Base-by-base conservation (phyloP, 2,888 invertebrate genomes). In the Plemyria rubiginata region DNA sequence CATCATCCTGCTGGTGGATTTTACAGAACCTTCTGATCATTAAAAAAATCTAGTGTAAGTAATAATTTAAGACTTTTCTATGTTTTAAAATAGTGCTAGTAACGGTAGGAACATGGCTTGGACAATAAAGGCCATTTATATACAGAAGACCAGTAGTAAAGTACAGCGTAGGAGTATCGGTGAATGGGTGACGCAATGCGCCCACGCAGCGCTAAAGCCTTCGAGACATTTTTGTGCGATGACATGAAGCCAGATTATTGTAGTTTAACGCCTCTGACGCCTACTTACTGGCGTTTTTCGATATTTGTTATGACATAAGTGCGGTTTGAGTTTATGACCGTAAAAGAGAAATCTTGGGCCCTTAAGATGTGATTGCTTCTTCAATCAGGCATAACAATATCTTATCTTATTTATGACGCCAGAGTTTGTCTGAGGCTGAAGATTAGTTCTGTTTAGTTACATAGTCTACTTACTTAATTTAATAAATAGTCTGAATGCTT, bases 171-270 rank as follows among this genome's bases (percentile, higher is more conserved):
- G 70, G 76, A 66, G 65, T 68, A 70, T 60, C 66, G 32, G 70
- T 84, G 82, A 85, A 84, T 86, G 86, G 79, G 69, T 86, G 85
- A 86, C 84, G 87, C 75, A 78, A 86, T 63, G 75, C 81, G 74
- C 86, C 82, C 61, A 78, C 83, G 74, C 76, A 67, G 64, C 59
- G 32, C 56, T 46, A 55, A 60, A 78, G 76, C 84, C 85, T 81
- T 85, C 73, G 68, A 71, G 62, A 67, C 76, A 77, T 77, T 76
- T 76, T 75, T 76, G 73, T 76, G 62, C 58, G 65, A 65, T 62
- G 65, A 66, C 64, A 60, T 55, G 51, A 60, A 45, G 15, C 38
- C 46, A 45, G 52, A 50, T 56, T 55, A 59, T 54, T 38, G 64
- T 38, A 48, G 55, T 55, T 51, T 57, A 60, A 56, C 56, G 32